phyloP scores from a whole-genome alignment of 1,140 invertebrate species.

The Phymorhynchus buccinoides region DNA sequence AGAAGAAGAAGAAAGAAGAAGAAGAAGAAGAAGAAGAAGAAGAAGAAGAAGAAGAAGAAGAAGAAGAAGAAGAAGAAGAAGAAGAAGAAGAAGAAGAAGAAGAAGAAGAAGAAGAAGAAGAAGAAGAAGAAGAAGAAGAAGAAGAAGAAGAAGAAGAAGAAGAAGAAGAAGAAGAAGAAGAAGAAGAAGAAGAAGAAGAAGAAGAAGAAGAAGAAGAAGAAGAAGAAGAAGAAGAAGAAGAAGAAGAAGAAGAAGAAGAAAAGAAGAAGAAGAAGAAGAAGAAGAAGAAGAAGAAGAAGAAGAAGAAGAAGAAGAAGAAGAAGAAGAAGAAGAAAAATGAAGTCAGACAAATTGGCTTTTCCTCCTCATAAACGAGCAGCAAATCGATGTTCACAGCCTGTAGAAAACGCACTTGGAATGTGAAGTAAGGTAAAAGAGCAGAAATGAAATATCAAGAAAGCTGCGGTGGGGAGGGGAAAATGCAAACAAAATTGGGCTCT shows the following conservation, averaged over 20 bases:
- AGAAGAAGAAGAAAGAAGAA: neutral
- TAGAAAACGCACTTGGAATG: too few relatives aligned
- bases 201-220: neutral
- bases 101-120: slow-evolving; percentile 7
- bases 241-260: neutral
- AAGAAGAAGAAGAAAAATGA: too few relatives aligned
- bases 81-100: too few relatives aligned
- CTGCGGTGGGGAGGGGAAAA: too few relatives aligned
- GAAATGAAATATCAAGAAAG: too few relatives aligned
- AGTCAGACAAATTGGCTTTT: too few relatives aligned
- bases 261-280: neutral
- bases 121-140: slow-evolving; percentile 18
- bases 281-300: too few relatives aligned
- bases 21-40: neutral
- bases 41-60: neutral
- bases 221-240: neutral
- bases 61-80: neutral
- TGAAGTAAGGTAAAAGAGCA: too few relatives aligned
- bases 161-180: slow-evolving; percentile 16
- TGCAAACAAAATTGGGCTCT: too few relatives aligned
- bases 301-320: too few relatives aligned
- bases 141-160: slow-evolving; percentile 16
- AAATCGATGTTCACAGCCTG: too few relatives aligned
- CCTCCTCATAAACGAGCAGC: too few relatives aligned
- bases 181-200: slow-evolving; percentile 3